Evolutionary conservation across 2,113 vertebrate species (phyloP).

Genomic region (Tylochromis polylepis): DNA sequence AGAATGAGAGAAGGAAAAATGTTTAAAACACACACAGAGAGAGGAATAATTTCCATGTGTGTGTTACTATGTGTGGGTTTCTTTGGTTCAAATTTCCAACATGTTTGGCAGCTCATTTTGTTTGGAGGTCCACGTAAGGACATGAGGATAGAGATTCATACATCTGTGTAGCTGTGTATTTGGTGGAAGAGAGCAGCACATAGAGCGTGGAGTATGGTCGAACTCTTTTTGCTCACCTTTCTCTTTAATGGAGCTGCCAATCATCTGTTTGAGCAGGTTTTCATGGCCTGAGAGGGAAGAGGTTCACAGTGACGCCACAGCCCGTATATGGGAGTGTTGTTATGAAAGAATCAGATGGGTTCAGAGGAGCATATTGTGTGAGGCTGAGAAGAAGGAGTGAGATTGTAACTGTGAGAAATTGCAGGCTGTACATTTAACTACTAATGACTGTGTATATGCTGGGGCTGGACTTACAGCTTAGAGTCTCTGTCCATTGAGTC

Average conservation of each 20-base stretch:
- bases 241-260: slow-evolving; percentile 40
- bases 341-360: not conserved
- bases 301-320: slow-evolving; percentile 7
- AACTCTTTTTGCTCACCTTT: not conserved
- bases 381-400: not conserved
- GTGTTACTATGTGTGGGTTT: not conserved
- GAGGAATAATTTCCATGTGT: not conserved
- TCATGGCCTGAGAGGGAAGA: slow-evolving; percentile 22
- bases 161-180: not conserved
- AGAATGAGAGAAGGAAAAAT: not conserved
- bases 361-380: not conserved
- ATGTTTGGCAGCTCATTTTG: not conserved
- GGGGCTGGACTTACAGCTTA: not conserved
- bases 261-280: slow-evolving; percentile 42
- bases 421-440: not conserved
- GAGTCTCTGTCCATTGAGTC: slow-evolving; percentile 29
- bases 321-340: not conserved
- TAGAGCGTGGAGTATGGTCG: slow-evolving; percentile 1
- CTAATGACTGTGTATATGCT: slow-evolving; percentile 15
- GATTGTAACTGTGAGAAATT: not conserved
- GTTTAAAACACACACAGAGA: not conserved
- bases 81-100: not conserved
- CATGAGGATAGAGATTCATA: not conserved
- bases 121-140: not conserved
- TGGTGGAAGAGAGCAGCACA: not conserved